Base-by-base conservation (phyloP, 2,113 vertebrate genomes). In the Apistogramma diplotaenia region DNA sequence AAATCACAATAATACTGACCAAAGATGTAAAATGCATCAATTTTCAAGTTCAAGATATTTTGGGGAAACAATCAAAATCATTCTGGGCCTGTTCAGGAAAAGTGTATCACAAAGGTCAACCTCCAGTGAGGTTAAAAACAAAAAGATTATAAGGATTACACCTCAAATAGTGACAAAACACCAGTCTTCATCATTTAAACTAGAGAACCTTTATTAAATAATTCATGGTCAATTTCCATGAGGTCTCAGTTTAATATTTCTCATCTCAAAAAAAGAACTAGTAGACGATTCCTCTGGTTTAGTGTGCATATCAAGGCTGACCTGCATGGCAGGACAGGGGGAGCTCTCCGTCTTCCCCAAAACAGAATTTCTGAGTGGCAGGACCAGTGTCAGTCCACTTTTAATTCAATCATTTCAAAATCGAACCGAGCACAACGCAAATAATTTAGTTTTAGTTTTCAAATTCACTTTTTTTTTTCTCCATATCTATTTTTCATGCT, bases 141-240 rank as follows among this genome's bases (percentile, higher is more conserved):
- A 25, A 65, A 25, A 0, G 40, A 70, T 46, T 40, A 43, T 70
- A 16, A 56, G 46, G 43, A 78, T 27, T 35, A 35, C n/a, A 16
- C 16, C 29, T 10, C 10, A 73, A 51, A 76, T 8, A 75, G 8
- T 40, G 60, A 90, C 65, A 83, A 88, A 86, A 91, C 65, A 84
- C 51, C 55, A 89, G 55, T 54, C 83, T 84, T 76, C 67, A 77
- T 82, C 77, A 58, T 84, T 89, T 90, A 90, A 92, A 94, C 92
- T 91, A 92, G 88, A 94, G 86, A 91, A 92, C 89, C 90, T 93
- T 94, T 94, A 94, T 94, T 94, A 93, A 93, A 94, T 93, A 93
- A 91, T 86, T 87, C 89, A 94, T 93, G 89, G 90, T 91, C 84
- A 88, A 86, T 89, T 89, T 92, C 89, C 90, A 92, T 89, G 92